Base-by-base conservation (phyloP, 1,140 invertebrate genomes). In the Drosophila sucinea region DNA sequence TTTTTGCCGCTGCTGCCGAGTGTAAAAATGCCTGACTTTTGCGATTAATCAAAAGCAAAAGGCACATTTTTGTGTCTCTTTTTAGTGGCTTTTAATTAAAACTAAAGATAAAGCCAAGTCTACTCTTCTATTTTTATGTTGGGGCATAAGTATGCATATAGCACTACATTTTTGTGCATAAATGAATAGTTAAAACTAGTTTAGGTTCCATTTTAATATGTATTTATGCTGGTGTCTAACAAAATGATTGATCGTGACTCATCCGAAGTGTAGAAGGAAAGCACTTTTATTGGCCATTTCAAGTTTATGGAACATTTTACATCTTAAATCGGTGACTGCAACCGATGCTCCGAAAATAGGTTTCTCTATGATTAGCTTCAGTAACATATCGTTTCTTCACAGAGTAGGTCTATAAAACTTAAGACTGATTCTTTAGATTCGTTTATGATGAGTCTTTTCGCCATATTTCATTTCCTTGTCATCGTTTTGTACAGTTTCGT, bases 41-140 rank as follows among this genome's bases (percentile, higher is more conserved):
- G 65, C 54, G 65, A 82, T 86, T 87, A 86, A 87, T 86, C 76
- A 86, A 82, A 70, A 80, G 35, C 64, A 58, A 70, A 69, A 79
- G 71, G 40, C 30, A 55, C 27, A 40, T 60, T 67, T 79, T 64
- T 65, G 23, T 63, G 27, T 61, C 61, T 69, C 69, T 77, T 70
- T 74, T 82, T 87, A 82, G 79, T 83, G 73, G 71, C 84, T 89
- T 80, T 83, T 87, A 87, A 87, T 87, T 87, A 89, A 86, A 87
- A 11, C 30, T 61, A 44, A 71, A 83, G 73, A 83, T 83, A 89
- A 89, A 77, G 62, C 54, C 35, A 47, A 70, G 73, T 70, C 3
- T 27, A 68, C 68, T 75, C 33, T 41, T 51, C 40, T 58, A 17
- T 30, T 47, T 25, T 11, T 61, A 63, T 60, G 25, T 10, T 38